These are phyloP conservation scores for Mycalesis mineus DNA, from an alignment of 2,888 invertebrate species.

Conservation along the genomic window DNA sequence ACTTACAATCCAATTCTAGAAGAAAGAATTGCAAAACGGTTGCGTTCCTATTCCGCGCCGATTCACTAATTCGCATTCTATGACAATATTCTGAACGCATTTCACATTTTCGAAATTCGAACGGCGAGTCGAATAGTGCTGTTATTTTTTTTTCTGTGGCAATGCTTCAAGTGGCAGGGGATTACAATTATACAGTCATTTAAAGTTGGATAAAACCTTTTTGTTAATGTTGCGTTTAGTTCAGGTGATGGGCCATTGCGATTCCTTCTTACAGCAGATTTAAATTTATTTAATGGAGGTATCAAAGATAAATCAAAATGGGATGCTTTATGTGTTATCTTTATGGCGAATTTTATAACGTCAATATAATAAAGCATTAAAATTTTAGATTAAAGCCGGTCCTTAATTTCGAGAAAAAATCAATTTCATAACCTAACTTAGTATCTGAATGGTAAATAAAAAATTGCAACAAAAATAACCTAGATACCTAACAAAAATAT, in stretches of 20 bases:
- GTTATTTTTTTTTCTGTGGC: conserved; percentile 3
- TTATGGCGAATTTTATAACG: no score
- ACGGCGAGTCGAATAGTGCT: neutral
- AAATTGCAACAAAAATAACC: no score
- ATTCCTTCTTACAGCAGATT: neutral
- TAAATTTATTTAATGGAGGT: neutral
- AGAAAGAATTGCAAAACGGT: conserved; percentile 38
- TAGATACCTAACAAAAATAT: no score
- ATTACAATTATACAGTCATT: conserved; percentile 43
- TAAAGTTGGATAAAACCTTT: conserved; percentile 24
- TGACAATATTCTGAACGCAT: conserved; percentile 38
- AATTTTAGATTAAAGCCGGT: no score
- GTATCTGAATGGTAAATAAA: no score
- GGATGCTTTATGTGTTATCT: no score
- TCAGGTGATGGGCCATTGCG: neutral
- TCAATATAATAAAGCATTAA: no score
- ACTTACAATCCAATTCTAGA: conserved; percentile 54
- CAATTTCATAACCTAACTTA: no score
- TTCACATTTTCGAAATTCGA: conserved; percentile 32
- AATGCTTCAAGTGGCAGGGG: conserved; percentile 40
- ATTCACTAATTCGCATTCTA: conserved; percentile 43
- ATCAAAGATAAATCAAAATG: neutral
- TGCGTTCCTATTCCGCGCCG: conserved; percentile 42
- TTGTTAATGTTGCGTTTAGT: conserved; percentile 7
- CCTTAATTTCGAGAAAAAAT: no score